Evolutionary conservation across 2,797 vertebrate species (phyloP).

Genomic region (Artibeus lituratus): DNA sequence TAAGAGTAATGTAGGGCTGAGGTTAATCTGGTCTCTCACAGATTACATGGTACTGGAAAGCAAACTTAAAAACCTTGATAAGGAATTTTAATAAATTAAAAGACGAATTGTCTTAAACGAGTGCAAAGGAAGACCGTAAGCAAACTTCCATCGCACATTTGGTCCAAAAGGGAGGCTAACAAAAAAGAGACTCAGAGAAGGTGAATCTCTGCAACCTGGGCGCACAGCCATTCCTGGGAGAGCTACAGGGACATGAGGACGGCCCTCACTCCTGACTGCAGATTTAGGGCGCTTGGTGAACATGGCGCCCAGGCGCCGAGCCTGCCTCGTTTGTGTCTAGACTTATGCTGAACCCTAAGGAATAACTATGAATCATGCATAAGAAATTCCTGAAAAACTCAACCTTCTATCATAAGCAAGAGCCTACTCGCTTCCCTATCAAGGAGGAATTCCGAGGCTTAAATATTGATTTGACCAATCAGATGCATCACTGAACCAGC

Average conservation of each 20-base stretch:
- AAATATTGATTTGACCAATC: constrained; percentile 67
- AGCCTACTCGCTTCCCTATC: constrained; percentile 20
- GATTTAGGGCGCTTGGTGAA: background rate
- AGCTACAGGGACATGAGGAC: background rate
- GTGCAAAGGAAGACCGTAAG: background rate
- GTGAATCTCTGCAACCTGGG: background rate
- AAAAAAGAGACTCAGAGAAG: background rate
- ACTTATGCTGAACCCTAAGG: background rate
- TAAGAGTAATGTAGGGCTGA: background rate
- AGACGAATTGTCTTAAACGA: background rate
- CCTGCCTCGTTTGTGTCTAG: background rate
- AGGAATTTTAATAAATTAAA: background rate
- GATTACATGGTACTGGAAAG: background rate
- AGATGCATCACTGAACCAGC: constrained; percentile 63
- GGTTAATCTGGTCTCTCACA: background rate
- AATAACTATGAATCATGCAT: constrained; percentile 1
- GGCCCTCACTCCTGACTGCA: background rate
- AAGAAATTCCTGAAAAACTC: constrained; percentile 64
- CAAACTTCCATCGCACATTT: too few relatives aligned
- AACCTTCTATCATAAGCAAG: constrained; percentile 39
- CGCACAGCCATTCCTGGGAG: background rate
- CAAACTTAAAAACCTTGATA: background rate
- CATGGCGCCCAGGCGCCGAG: background rate
- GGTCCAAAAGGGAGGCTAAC: background rate
- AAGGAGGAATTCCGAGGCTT: constrained; percentile 48